Evolutionary conservation across 2,888 invertebrate genomes (phyloP), one percentile per base, ranked within the genome.

Genomic region (Ennomos erosarius): DNA sequence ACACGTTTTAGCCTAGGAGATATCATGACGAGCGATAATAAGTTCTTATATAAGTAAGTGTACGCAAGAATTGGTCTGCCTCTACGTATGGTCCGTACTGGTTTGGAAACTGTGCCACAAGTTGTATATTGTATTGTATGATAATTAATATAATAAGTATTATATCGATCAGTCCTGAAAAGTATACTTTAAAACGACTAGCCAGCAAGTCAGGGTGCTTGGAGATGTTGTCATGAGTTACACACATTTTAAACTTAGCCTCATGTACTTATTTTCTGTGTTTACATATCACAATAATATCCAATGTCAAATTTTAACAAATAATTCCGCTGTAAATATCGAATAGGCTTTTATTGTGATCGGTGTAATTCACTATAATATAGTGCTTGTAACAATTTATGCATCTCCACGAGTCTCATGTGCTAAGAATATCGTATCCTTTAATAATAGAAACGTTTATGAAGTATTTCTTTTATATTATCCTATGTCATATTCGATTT

Each of bases 241-340:
- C 72, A 73, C 73, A 74, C 75, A 72, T 63, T 69, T 71, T 51
- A 64, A 71, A 78, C 74, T 81, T 78, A 76, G 65, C 76, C 68
- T 77, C 73, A 67, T 75, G 79, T 82, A 79, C 78, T 81, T 80
- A 79, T 73, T 77, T 64, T 76, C 49, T 79, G 69, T 76, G 71
- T 84, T 81, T 67, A 85, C 85, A 85, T 85, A 84, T 85, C 85
- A 84, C 76, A 70, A 70, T 70, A 59, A 72, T 61, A 64, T 71
- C 43, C 59, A 69, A 70, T 69, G 74, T 73, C 71, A 71, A 74
- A 66, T 76, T 75, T 74, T 75, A 78, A 76, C 38, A 10, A 52
- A 60, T 64, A 65, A 64, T 60, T 65, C 67, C 39, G 67, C 64
- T 83, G 81, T 85, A 83, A 75, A 81, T 83, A 82, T 36, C 51